Evolutionary conservation across 2,797 vertebrate genomes (phyloP), one percentile per base, ranked within the genome.

Genomic region (Mus caroli): DNA sequence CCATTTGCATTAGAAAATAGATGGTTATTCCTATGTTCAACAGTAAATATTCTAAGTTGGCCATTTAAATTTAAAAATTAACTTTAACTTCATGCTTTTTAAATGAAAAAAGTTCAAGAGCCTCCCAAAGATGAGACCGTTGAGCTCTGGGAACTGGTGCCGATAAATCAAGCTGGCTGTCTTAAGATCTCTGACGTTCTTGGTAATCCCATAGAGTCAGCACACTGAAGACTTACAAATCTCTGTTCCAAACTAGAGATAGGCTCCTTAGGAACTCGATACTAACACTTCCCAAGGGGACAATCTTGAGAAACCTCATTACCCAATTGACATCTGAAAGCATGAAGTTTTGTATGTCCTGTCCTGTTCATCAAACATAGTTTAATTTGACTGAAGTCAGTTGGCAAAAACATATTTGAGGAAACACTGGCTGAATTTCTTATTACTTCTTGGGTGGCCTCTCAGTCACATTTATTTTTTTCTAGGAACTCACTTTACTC

Each of bases 401-500:
- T 62, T 88, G 52, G 14, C 76, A 90, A 88, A 88, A 67, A 79
- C 43, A 69, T 71, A 56, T 90, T 84, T 62, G 60, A 83, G 46
- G 79, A 80, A 96, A 78, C 31, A 73, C 43, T 84, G 46, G 37
- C 87, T 88, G 52, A 54, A 73, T 92, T 95, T 92, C 93, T 67
- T 73, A 60, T 10, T 88, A 85, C 88, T 89, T 79, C 83, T 88
- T 96, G 94, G 40, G 80, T 96, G 93, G 84, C 79, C 71, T 96
- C 64, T 93, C 77, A 26, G 28, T 90, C n/a, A 94, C 56, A 79
- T 54, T 54, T n/a, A n/a, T 2, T 94, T 96, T 95, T 69, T 88
- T 94, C 6, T 67, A 73, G 64, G 93, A 90, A 93, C 73, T 93
- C 71, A 43, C 78, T 92, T 90, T 24, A 86, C 87, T 76, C 80